Percentiles rank a stretch among this genome's conserved stretches.
phyloP scores from a whole-genome alignment of 2,888 invertebrate genomes.

The Eumerus sabulonum region DNA sequence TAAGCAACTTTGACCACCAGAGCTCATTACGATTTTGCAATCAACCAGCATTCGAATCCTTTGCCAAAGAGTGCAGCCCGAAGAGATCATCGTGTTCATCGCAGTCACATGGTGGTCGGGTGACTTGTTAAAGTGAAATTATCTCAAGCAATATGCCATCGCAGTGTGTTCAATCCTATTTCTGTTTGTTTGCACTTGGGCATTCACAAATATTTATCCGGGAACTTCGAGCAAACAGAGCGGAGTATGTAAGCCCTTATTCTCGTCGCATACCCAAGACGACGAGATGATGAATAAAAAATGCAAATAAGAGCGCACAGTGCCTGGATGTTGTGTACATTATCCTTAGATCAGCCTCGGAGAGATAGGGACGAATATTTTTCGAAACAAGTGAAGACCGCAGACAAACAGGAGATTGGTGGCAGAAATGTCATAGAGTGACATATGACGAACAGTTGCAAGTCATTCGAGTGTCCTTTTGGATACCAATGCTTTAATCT shows the following conservation, averaged over 20 bases:
- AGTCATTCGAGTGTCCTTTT: conserved; percentile 42
- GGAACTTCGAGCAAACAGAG: conserved; percentile 46
- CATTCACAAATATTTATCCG: conserved; percentile 60
- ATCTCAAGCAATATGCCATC: conserved; percentile 42
- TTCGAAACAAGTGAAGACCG: conserved; percentile 24
- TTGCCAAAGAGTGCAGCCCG: conserved; percentile 12
- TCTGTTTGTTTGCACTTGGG: conserved; percentile 56
- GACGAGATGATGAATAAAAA: conserved; percentile 47
- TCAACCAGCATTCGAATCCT: background rate
- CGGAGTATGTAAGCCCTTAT: background rate
- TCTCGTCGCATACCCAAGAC: conserved; percentile 11
- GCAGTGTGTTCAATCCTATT: conserved; percentile 47
- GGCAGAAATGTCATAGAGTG: conserved; percentile 30
- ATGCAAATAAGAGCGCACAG: conserved; percentile 47
- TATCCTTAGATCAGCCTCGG: background rate
- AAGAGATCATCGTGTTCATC: conserved; percentile 2
- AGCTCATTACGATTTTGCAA: conserved; percentile 23
- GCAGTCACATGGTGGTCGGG: background rate
- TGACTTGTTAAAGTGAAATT: conserved; percentile 44
- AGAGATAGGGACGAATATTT: background rate
- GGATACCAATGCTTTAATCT: conserved; percentile 35
- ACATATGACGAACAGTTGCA: conserved; percentile 20
- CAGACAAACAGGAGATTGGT: conserved; percentile 36
- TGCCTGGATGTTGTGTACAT: conserved; percentile 14
- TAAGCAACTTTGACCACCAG: conserved; percentile 25